Evolutionary conservation across 2,888 invertebrate species (phyloP).

Genomic region (Sepiola atlantica): DNA sequence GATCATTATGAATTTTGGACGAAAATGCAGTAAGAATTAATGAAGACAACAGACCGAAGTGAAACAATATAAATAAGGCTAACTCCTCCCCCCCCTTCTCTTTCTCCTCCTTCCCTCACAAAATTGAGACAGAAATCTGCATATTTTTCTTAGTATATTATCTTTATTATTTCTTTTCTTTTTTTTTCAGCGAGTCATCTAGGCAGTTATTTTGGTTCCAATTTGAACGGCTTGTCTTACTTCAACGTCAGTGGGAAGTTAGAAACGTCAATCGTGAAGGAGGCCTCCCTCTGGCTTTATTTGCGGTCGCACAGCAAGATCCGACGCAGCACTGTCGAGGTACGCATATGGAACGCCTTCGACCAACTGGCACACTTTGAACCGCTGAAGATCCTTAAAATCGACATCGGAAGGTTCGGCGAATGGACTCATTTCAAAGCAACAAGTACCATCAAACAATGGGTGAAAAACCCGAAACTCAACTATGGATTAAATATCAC

Average conservation of each 20-base stretch:
- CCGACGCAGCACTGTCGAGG: neutral
- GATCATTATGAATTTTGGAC: too few relatives aligned
- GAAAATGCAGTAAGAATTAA: too few relatives aligned
- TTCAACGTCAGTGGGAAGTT: constrained; percentile 25
- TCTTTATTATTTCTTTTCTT: neutral
- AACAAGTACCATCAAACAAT: neutral
- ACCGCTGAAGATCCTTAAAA: neutral
- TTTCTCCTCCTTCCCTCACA: too few relatives aligned
- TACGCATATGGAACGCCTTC: neutral
- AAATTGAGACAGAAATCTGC: too few relatives aligned
- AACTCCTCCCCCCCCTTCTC: too few relatives aligned
- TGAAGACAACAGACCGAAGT: too few relatives aligned
- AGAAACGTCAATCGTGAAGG: neutral
- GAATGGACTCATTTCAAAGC: constrained; percentile 38
- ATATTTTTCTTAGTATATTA: too few relatives aligned
- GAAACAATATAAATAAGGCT: too few relatives aligned
- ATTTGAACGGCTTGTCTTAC: neutral
- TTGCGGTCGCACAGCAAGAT: neutral
- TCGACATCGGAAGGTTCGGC: neutral
- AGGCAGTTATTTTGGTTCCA: neutral
- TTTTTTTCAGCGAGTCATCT: neutral
- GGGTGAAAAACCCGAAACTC: neutral
- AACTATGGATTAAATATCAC: constrained; percentile 44
- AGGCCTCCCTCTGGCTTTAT: constrained; percentile 37
- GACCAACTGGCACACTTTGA: neutral